A percentile compares a stretch with the other conserved stretches of the same genome.
These are phyloP conservation scores for Dendronephthya gigantea DNA, from an alignment of 64 coral and sea anemone genomes.

Conservation along the genomic window DNA sequence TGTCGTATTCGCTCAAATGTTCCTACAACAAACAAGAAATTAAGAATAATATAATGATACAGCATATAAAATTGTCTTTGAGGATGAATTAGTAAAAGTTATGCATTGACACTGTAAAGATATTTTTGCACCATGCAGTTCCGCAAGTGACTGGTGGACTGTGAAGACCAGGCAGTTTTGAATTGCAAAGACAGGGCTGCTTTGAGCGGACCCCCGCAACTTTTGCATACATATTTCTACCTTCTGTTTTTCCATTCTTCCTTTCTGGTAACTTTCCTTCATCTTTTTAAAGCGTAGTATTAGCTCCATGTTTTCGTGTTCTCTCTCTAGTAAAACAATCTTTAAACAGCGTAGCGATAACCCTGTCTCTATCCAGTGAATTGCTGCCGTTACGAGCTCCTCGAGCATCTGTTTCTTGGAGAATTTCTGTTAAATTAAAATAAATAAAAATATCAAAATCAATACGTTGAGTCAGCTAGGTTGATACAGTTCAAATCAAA, in stretches of 20 bases:
- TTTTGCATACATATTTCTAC: not conserved
- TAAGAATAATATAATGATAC: too few species aligned
- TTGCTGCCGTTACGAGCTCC: conserved; percentile 61
- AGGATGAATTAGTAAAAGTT: not conserved
- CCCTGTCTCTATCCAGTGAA: conserved; percentile 91
- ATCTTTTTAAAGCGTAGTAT: not conserved
- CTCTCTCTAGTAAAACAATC: conserved; percentile 63
- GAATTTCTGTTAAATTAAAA: conserved; percentile 43
- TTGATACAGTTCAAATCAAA: too few species aligned
- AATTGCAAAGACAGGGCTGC: too few species aligned
- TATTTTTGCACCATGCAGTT: too few species aligned
- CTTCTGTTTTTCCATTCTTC: not conserved
- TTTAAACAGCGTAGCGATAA: conserved; percentile 60
- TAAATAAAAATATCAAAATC: not conserved
- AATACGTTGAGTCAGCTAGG: too few species aligned
- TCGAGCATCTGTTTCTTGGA: conserved; percentile 55
- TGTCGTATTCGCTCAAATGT: conserved; percentile 35
- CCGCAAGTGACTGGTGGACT: too few species aligned
- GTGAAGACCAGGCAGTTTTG: too few species aligned
- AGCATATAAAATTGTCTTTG: too few species aligned
- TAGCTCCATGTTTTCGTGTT: conserved; percentile 38
- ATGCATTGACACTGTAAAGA: too few species aligned
- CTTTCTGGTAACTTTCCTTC: not conserved
- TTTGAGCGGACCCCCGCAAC: too few species aligned
- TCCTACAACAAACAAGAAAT: not conserved